Evolutionary conservation across 2,888 invertebrate genomes (phyloP), one percentile per base, ranked within the genome.

Genomic region (Hartigia nigra): DNA sequence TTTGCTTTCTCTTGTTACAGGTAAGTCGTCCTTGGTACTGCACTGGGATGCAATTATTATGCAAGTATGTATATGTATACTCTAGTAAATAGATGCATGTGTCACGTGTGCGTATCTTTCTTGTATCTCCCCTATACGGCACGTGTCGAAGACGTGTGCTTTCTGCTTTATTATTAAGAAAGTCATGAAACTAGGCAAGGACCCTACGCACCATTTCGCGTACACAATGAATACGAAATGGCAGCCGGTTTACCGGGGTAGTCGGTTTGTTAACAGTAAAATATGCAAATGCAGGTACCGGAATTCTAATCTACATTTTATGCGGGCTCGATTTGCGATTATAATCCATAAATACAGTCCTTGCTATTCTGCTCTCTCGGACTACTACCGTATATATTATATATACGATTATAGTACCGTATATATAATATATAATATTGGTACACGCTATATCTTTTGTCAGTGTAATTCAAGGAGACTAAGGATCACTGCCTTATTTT

Each of bases 241-340:
- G 2, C 23, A 23, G 9, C 2, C 9, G 9, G 55, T 55, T 39
- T 23, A 9, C 9, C 23, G 70, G 55, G 23, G 55, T 23, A 23
- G 72, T 31, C 31, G 72, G 32, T 72, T 72, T 72, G 72, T 72
- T 34, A 72, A 34, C 72, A 31, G 32, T 72, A 72, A 72, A 72
- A 12, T 34, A 72, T 34, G 72, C 11, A 72, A 34, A 72, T 72
- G 14, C 34, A 72, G 23, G 23, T 23, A 55, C 14, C 23, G 23
- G 23, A 55, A 31, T 72, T 77, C 81, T 84, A 84, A 86, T 86
- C 86, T 86, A 83, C 85, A 87, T 87, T 84, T 87, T 84, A 85
- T 82, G 81, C 82, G 82, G 81, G 78, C 23, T 75, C 69, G 79
- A 85, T 87, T 86, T 86, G 86, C 82, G 83, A 87, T 86, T 87